Conservation (phyloP, 35 echinoderm and acorn worm species). For the Ptychodera flava region DNA sequence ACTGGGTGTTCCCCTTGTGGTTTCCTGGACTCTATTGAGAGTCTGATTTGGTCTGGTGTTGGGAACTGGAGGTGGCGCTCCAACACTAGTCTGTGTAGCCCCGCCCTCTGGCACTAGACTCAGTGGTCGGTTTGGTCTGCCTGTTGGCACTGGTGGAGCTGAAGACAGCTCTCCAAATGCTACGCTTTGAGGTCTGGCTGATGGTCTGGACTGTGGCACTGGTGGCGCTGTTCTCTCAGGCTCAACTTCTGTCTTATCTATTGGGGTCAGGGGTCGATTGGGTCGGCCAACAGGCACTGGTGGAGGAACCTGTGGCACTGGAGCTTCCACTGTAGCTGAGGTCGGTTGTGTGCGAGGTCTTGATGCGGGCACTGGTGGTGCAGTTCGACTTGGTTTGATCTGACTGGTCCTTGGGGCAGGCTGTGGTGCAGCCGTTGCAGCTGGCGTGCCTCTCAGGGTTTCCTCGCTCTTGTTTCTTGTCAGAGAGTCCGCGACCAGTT, state of each 20-base stretch:
- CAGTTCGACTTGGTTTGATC: neutral
- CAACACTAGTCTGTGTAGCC: neutral
- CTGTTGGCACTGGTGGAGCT: conserved; percentile 28
- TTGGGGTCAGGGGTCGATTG: neutral
- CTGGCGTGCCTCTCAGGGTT: neutral
- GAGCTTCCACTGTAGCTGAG: neutral
- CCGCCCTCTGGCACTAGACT: neutral
- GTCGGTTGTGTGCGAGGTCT: neutral
- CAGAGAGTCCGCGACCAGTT: neutral
- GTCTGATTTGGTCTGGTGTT: conserved; percentile 35
- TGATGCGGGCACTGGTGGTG: neutral
- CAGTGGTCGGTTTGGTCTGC: neutral
- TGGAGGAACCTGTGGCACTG: neutral
- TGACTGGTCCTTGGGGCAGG: neutral
- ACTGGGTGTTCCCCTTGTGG: neutral
- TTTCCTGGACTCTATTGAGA: neutral
- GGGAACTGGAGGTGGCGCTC: conserved; percentile 13
- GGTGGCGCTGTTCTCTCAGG: neutral
- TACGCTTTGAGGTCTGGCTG: neutral
- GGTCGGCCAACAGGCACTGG: neutral
- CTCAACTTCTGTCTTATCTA: conserved; percentile 5
- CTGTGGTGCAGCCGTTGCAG: neutral
- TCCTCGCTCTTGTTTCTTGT: neutral
- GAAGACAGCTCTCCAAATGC: neutral
- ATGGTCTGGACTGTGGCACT: neutral